Percentiles rank a stretch among this genome's conserved stretches.
These are phyloP conservation scores for Spea multiplicata DNA, from an alignment of 2,113 vertebrate genomes.

Conservation along the genomic window DNA sequence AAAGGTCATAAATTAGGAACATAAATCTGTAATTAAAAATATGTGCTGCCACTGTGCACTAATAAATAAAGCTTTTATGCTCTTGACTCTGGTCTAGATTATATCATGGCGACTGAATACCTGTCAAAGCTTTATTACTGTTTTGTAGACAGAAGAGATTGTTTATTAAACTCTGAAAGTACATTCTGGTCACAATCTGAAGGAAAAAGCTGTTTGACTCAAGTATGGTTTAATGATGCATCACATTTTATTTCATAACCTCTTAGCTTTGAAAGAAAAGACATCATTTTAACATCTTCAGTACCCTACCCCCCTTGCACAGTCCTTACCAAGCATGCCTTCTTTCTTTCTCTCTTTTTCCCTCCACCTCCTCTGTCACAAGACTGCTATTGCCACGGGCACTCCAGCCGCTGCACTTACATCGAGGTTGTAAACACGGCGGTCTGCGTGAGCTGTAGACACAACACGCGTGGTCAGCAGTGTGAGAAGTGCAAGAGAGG, in stretches of 20 bases:
- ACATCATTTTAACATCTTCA: conserved; percentile 48
- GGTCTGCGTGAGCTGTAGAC: conserved; percentile 99
- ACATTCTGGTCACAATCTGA: background rate
- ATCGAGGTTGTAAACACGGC: conserved; percentile 97
- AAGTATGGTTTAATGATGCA: conserved; percentile 6
- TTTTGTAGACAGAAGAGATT: background rate
- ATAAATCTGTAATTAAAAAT: background rate
- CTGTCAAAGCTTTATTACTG: conserved; percentile 14
- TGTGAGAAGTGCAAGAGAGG: conserved; percentile 98
- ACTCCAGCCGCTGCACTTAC: conserved; percentile 99
- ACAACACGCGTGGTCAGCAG: conserved; percentile 99
- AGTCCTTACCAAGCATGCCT: conserved; percentile 82
- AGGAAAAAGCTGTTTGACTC: conserved; percentile 12
- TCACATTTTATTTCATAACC: conserved; percentile 23
- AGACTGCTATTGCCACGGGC: conserved; percentile 98
- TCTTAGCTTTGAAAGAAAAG: conserved; percentile 27
- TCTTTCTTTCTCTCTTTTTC: conserved; percentile 65
- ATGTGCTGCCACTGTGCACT: background rate
- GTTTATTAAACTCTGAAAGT: conserved; percentile 13
- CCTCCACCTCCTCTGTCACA: conserved; percentile 87
- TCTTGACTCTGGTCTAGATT: background rate
- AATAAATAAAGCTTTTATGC: background rate
- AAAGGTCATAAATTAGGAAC: background rate
- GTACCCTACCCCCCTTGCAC: conserved; percentile 63
- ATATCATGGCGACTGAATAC: conserved; percentile 14